Conservation (phyloP, 2,113 vertebrate species). For the Uropsilus gracilis region DNA sequence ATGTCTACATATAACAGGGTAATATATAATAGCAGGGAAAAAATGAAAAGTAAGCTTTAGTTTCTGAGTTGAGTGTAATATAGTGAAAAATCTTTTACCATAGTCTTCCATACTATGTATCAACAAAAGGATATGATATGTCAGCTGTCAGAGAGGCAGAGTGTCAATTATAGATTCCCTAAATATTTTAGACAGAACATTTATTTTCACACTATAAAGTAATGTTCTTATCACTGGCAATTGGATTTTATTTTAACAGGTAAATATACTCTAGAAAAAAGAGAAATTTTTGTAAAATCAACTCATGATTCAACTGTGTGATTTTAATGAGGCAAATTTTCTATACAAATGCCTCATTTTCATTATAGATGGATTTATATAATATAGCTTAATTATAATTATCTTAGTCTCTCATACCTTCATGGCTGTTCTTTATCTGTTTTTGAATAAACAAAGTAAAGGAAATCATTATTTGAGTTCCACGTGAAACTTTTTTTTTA, state of each 20-base stretch:
- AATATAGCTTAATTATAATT: neutral
- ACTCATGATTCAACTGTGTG: neutral
- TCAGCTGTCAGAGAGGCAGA: neutral
- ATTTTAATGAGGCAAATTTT: neutral
- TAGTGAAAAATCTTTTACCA: neutral
- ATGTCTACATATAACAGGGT: neutral
- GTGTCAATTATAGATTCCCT: neutral
- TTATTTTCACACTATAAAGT: neutral
- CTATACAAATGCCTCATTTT: neutral
- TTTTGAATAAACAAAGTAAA: slow-evolving; percentile 12
- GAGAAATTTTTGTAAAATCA: neutral
- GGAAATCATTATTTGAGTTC: neutral
- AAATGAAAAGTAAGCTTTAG: neutral
- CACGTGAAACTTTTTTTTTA: neutral
- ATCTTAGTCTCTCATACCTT: neutral
- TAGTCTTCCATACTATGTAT: neutral
- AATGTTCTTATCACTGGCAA: neutral
- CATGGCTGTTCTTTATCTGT: neutral
- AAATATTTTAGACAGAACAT: neutral
- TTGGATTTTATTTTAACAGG: neutral
- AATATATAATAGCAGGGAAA: neutral
- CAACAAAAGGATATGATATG: rapidly evolving
- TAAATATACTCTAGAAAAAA: neutral
- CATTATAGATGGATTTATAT: neutral
- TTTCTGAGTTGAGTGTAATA: neutral